Percentiles rank a stretch among this genome's conserved stretches.
These are phyloP conservation scores for Rhinogobius similis DNA, from an alignment of 2,113 vertebrate genomes.

Conservation along the genomic window DNA sequence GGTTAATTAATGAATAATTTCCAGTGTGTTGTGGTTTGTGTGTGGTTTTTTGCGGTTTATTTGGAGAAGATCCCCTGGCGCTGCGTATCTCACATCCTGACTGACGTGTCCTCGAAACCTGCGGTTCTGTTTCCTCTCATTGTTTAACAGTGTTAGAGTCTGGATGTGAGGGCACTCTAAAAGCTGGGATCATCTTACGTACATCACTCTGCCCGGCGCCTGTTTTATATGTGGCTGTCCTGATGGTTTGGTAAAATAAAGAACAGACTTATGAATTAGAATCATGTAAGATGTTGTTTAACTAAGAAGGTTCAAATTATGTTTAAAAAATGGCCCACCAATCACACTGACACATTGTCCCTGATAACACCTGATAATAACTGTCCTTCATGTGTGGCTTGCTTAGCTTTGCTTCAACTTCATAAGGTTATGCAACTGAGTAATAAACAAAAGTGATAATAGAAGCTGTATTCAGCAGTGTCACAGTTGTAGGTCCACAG, in stretches of 20 bases:
- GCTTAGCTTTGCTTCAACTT: constrained; percentile 9
- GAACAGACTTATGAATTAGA: background rate
- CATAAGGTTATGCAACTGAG: constrained; percentile 44
- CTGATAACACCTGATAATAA: background rate
- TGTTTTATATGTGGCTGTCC: constrained; percentile 34
- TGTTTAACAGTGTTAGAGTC: constrained; percentile 52
- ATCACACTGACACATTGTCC: background rate
- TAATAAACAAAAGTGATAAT: constrained; percentile 40
- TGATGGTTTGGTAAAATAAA: constrained; percentile 1
- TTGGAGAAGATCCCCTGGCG: constrained; percentile 19
- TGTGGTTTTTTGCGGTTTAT: background rate
- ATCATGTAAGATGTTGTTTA: background rate
- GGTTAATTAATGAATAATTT: background rate
- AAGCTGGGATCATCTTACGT: constrained; percentile 16
- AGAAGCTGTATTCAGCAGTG: background rate
- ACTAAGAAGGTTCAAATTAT: background rate
- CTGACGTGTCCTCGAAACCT: constrained; percentile 40
- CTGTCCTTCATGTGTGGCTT: background rate
- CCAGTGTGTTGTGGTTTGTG: background rate
- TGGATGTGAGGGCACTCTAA: constrained; percentile 43
- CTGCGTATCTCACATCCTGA: constrained; percentile 67
- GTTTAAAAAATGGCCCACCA: background rate
- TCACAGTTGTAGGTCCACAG: constrained; percentile 55
- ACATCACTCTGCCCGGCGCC: constrained; percentile 2
- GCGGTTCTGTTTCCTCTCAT: constrained; percentile 67